Evolutionary conservation across 2,797 vertebrate genomes (phyloP), one percentile per base, ranked within the genome.

Genomic region (Sternarchorhynchus goeldii): DNA sequence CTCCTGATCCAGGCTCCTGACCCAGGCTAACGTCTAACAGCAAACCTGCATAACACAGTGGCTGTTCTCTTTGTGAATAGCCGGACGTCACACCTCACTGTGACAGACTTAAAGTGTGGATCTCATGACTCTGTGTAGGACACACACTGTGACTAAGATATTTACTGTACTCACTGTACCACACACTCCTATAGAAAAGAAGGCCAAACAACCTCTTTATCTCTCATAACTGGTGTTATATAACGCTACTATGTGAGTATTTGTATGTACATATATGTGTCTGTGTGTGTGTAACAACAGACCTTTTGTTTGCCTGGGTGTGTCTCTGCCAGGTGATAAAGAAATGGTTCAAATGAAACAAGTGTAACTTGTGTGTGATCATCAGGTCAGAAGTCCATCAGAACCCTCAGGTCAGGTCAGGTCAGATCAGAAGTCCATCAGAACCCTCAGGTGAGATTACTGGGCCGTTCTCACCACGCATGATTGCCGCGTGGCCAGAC

Each of bases 351-450:
- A 39, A 39, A 66, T 82, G 73, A 78, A 64, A 67, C 29, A 78
- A 75, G 75, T 36, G 65, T 74, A 71, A 84, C 75, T 74, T 41
- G 71, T 58, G 36, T 64, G 17, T 66, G 71, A 71, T 59, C 75
- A 29, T 66, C 63, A 56, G 73, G 29, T 25, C 25, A 25, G 25
- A 25, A 41, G 34, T 2, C 34, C 34, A 0, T 36, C 34, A 36
- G 4, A 36, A 36, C 34, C 34, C 34, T 36, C 34, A 36, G 34
- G 34, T 36, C 34, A 36, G 34, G 4, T 36, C 6, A 7, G 6
- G 25, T 25, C 25, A 25, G 25, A 25, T 25, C 25, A 25, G 25
- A 25, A 25, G 34, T 36, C 34, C 34, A 7, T 36, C 34, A 36
- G 4, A 36, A 36, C 34, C 34, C 34, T 36, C 34, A 36, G 34